phyloP scores from a whole-genome alignment of 2,113 vertebrate species.

The Aix galericulata region DNA sequence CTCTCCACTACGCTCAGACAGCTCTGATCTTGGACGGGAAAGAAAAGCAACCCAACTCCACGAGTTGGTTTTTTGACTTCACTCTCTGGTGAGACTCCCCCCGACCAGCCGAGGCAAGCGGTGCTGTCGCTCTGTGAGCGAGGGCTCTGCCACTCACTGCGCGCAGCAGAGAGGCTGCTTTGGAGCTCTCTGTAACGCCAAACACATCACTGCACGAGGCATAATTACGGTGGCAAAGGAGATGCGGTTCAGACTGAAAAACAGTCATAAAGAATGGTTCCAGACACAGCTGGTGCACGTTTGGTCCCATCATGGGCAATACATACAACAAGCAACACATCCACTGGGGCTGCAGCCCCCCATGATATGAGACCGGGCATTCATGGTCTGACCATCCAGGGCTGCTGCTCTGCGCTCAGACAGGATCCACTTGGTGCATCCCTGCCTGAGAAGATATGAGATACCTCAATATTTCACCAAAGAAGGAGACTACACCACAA shows the following conservation, averaged over 20 bases:
- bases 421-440: neutral
- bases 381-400: neutral
- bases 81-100: accelerated
- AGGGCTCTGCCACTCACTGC: neutral
- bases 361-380: neutral
- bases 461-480: neutral
- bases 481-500: neutral
- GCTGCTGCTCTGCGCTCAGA: neutral
- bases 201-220: accelerated
- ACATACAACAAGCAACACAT: neutral
- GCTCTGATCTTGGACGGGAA: neutral
- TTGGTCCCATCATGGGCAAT: neutral
- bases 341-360: neutral
- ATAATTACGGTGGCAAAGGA: neutral
- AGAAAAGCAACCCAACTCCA: neutral
- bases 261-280: neutral
- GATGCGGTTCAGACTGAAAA: neutral
- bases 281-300: accelerated
- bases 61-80: too few relatives aligned
- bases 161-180: neutral
- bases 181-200: neutral
- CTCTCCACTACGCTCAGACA: neutral
- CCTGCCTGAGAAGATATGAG: neutral
- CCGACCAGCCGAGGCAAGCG: accelerated
- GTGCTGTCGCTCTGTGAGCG: neutral